A percentile compares a stretch with the other conserved stretches of the same genome.
These are phyloP conservation scores for Pseudobourletiella spinata DNA, from an alignment of 1,140 invertebrate species.

Conservation along the genomic window DNA sequence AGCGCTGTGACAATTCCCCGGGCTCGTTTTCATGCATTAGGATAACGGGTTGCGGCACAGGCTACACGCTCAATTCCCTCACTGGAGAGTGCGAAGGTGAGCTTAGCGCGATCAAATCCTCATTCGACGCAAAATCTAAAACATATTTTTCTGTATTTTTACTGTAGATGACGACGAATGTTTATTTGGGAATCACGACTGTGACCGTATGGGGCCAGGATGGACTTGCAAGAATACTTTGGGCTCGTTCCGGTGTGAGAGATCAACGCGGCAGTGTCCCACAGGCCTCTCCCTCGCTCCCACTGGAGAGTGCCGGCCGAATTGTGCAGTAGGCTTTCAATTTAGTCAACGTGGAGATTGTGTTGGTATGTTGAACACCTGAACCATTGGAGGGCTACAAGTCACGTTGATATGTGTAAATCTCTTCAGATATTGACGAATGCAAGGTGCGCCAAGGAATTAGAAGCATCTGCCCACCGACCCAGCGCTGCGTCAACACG, in stretches of 20 bases:
- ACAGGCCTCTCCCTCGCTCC: constrained; percentile 38
- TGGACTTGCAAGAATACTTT: constrained; percentile 77
- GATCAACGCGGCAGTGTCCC: constrained; percentile 45
- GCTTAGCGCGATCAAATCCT: background rate
- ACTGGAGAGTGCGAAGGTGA: constrained; percentile 78
- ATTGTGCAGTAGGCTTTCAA: constrained; percentile 46
- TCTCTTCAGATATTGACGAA: constrained; percentile 46
- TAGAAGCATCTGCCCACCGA: constrained; percentile 39
- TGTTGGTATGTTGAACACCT: constrained; percentile 41
- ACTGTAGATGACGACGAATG: constrained; percentile 86
- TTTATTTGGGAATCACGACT: constrained; percentile 66
- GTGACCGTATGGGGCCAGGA: constrained; percentile 50
- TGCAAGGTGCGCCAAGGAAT: constrained; percentile 38
- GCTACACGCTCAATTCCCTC: constrained; percentile 83
- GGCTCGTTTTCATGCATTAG: constrained; percentile 71
- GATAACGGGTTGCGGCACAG: constrained; percentile 83
- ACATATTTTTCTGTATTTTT: background rate
- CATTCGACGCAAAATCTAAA: background rate
- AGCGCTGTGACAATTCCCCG: constrained; percentile 81
- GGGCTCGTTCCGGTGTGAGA: constrained; percentile 67
- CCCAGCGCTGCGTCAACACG: constrained; percentile 47
- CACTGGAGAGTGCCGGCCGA: constrained; percentile 35
- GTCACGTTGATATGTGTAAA: background rate
- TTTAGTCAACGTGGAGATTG: constrained; percentile 45
- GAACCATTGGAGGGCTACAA: no score